These are phyloP conservation scores for Dascillus cervinus DNA, from an alignment of 2,888 invertebrate species.

Conservation along the genomic window DNA sequence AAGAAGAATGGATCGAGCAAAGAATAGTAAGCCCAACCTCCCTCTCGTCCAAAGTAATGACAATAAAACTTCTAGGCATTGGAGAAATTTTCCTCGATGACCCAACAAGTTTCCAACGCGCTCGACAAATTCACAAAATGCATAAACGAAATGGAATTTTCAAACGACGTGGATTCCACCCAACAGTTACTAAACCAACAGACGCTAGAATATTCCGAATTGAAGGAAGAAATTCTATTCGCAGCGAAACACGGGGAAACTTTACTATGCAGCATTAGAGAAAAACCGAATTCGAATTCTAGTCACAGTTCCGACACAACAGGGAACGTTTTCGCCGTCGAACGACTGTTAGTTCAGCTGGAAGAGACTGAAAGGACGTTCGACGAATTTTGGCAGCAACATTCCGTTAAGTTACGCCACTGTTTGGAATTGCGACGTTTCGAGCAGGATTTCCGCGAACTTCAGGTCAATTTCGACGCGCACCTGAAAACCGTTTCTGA, in stretches of 20 bases:
- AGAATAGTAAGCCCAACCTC: constrained; percentile 66
- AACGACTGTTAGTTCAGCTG: constrained; percentile 84
- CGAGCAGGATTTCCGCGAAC: constrained; percentile 89
- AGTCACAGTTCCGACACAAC: constrained; percentile 53
- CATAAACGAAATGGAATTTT: constrained; percentile 87
- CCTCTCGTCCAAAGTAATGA: background rate
- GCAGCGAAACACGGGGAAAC: constrained; percentile 87
- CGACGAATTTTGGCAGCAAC: constrained; percentile 90
- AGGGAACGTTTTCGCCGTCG: constrained; percentile 86
- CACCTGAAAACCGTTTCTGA: constrained; percentile 72
- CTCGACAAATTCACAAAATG: constrained; percentile 81
- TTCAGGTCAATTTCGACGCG: constrained; percentile 74
- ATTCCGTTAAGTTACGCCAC: constrained; percentile 81
- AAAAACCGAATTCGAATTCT: constrained; percentile 47
- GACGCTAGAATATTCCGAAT: constrained; percentile 59
- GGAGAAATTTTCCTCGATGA: constrained; percentile 89
- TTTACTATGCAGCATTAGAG: constrained; percentile 67
- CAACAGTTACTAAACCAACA: constrained; percentile 80
- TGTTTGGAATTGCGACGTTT: constrained; percentile 87
- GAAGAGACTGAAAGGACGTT: constrained; percentile 93
- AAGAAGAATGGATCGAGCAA: constrained; percentile 95
- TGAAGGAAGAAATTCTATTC: constrained; percentile 78
- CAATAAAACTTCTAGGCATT: constrained; percentile 60
- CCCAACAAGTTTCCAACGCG: constrained; percentile 81
- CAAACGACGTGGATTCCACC: constrained; percentile 88